Conservation (phyloP, 2,113 vertebrate genomes). For the Strix aluco region DNA sequence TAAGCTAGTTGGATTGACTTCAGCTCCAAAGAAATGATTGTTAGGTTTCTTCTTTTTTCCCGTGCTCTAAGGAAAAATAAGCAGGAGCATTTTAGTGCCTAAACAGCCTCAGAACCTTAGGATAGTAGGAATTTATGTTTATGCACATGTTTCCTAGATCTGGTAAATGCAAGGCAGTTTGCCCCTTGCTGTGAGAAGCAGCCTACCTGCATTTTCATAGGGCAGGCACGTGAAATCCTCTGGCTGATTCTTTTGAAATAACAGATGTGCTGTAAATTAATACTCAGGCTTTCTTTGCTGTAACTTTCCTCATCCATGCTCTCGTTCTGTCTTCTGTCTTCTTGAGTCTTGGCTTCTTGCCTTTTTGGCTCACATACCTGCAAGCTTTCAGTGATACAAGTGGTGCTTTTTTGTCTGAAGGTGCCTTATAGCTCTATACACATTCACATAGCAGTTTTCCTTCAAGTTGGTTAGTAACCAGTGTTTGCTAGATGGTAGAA, state of each 20-base stretch:
- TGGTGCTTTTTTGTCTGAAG: not conserved
- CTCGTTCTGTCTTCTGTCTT: not conserved
- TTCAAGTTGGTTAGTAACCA: not conserved
- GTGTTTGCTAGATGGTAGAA: not conserved
- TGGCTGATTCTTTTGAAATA: not conserved
- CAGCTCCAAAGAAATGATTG: not conserved
- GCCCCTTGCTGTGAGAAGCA: not conserved
- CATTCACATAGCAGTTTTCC: not conserved
- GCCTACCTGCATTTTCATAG: not conserved
- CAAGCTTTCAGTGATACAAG: not conserved
- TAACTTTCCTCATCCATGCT: not conserved
- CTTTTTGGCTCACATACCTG: not conserved
- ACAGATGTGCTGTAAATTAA: not conserved
- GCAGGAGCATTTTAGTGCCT: not conserved
- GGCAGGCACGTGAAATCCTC: not conserved
- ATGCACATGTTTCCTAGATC: not conserved
- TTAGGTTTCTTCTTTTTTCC: not conserved
- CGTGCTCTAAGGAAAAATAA: not conserved
- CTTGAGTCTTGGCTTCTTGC: not conserved
- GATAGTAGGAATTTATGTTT: not conserved
- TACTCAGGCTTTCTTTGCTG: not conserved
- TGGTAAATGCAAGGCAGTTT: not conserved
- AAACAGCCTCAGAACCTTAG: not conserved
- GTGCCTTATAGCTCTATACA: not conserved
- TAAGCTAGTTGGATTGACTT: not conserved